These are phyloP conservation scores for Acrocephalus scirpaceus DNA, from an alignment of 2,797 vertebrate genomes.

Conservation along the genomic window DNA sequence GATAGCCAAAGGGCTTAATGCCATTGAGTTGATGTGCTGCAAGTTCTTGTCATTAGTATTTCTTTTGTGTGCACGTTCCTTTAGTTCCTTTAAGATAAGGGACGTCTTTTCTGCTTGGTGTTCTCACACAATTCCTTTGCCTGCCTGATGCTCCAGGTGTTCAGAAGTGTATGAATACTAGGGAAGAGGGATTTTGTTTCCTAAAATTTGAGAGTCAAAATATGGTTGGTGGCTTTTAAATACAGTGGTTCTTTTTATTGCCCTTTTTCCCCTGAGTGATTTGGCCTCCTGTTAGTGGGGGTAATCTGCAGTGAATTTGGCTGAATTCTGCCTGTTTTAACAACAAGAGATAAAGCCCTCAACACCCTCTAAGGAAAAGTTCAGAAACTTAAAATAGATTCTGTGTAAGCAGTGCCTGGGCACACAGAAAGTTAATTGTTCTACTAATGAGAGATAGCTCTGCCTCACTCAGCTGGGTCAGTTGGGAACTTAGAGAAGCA, in stretches of 20 bases:
- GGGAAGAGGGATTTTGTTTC: background rate
- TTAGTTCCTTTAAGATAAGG: background rate
- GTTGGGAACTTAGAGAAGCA: background rate
- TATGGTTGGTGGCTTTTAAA: background rate
- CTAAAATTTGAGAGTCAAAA: background rate
- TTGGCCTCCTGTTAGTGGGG: background rate
- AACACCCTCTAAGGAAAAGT: background rate
- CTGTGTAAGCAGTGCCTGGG: background rate
- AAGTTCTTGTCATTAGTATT: background rate
- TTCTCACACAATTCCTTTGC: background rate
- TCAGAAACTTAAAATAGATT: background rate
- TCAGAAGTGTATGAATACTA: background rate
- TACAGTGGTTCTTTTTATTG: background rate
- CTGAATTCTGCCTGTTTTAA: background rate
- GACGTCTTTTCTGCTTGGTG: background rate
- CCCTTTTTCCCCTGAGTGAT: background rate
- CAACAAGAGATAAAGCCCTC: background rate
- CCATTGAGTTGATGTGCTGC: background rate
- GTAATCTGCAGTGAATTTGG: background rate
- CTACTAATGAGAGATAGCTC: background rate
- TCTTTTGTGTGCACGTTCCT: background rate
- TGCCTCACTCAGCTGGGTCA: background rate
- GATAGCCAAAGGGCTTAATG: background rate
- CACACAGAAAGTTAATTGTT: background rate
- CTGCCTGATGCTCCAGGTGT: background rate